These are phyloP conservation scores for Nephrocerus scutellatus DNA, from an alignment of 2,888 invertebrate genomes.

Conservation along the genomic window DNA sequence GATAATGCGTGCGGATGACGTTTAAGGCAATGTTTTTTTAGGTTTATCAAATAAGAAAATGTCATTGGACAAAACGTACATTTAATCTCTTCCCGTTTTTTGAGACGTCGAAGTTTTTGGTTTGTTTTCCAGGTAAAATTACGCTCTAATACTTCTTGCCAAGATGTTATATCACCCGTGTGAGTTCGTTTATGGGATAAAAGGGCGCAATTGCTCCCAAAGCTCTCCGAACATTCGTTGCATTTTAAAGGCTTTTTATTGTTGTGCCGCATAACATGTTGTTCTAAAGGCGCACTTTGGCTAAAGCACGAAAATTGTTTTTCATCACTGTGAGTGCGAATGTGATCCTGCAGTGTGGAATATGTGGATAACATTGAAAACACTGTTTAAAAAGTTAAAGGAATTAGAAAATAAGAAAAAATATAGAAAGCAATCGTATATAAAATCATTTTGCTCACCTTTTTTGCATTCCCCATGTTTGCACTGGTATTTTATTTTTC, in stretches of 20 bases:
- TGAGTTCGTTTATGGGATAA: constrained; percentile 54
- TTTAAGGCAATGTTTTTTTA: no score
- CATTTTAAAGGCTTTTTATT: constrained; percentile 49
- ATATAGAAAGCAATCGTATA: not conserved
- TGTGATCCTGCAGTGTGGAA: constrained; percentile 55
- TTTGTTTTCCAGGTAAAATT: no score
- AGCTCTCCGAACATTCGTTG: constrained; percentile 48
- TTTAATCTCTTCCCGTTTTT: no score
- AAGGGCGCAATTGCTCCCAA: constrained; percentile 50
- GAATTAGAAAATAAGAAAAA: no score
- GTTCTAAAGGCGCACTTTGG: constrained; percentile 55
- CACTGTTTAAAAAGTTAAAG: constrained; percentile 35
- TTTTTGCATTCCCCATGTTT: constrained; percentile 37
- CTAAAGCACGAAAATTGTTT: constrained; percentile 54
- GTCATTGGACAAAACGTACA: no score
- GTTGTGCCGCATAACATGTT: constrained; percentile 54
- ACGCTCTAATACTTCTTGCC: no score
- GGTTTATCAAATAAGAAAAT: no score
- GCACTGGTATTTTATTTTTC: constrained; percentile 51
- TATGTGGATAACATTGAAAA: constrained; percentile 53
- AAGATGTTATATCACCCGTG: constrained; percentile 55
- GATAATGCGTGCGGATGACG: no score
- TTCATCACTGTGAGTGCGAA: constrained; percentile 54
- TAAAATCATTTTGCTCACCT: constrained; percentile 26
- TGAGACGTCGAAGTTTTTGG: no score